These are phyloP conservation scores for Gorsachius magnificus DNA, from an alignment of 2,797 vertebrate species.

Conservation along the genomic window DNA sequence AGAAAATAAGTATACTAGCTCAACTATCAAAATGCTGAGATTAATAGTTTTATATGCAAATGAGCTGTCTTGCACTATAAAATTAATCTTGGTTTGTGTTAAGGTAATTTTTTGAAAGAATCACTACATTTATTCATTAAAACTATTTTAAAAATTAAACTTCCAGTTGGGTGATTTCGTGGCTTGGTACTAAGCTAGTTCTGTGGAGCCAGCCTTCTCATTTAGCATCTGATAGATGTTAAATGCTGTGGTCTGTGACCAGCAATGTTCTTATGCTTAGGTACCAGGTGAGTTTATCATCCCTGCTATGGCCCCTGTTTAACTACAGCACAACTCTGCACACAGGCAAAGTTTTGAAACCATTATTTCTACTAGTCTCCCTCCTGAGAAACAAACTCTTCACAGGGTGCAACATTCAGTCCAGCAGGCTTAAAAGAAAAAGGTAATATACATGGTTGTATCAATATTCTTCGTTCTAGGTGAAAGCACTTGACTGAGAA, in stretches of 20 bases:
- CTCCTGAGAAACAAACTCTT: not conserved
- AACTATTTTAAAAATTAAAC: not conserved
- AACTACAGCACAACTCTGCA: not conserved
- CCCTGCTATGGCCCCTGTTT: not conserved
- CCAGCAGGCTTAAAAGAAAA: not conserved
- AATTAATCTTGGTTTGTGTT: constrained; percentile 23
- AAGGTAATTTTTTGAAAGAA: constrained; percentile 32
- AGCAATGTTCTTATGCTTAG: not conserved
- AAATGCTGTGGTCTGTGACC: not conserved
- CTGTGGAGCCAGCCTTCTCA: fast-evolving
- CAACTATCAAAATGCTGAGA: not conserved
- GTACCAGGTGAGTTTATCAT: not conserved
- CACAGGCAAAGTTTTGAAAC: not conserved
- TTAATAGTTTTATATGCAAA: constrained; percentile 28
- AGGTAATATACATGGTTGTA: not conserved
- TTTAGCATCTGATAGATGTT: not conserved
- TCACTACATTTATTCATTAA: constrained; percentile 50
- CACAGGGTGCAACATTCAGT: not conserved
- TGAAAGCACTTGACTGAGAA: not conserved
- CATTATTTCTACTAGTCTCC: not conserved
- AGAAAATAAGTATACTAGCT: not conserved
- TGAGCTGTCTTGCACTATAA: constrained; percentile 37
- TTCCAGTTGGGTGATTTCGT: not conserved
- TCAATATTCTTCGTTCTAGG: not conserved
- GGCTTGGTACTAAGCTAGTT: not conserved